Evolutionary conservation across 2,113 vertebrate genomes (phyloP), one percentile per base, ranked within the genome.

Genomic region (Upupa epops): DNA sequence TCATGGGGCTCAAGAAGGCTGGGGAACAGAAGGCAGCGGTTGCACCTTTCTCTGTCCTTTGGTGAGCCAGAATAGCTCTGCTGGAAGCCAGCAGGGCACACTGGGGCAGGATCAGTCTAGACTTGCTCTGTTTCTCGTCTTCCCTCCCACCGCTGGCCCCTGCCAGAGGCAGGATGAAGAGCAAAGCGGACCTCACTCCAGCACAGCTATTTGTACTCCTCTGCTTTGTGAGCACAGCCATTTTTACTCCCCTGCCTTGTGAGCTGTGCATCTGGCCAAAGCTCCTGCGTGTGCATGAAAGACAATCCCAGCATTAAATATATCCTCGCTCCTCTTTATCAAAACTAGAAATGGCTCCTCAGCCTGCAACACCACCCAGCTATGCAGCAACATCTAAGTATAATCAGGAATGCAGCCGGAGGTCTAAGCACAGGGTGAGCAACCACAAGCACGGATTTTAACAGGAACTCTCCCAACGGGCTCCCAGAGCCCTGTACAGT

Each of bases 401-500:
- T 61, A 66, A 72, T 51, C 51, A 79, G 66, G 42, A 93, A 88
- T 76, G 58, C 65, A 93, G 85, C 52, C 77, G 69, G 19, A 78
- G 80, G 60, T 32, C 59, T 36, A 68, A 84, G 51, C 83, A 81
- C 46, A 73, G 92, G 58, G 48, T 19, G 34, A 89, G 65, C 64
- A 83, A 73, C 81, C 59, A 72, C 4, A 10, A 85, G 82, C 63
- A 24, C 63, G 49, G 63, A 64, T 54, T 69, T 94, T 93, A 88
- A 95, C 46, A 82, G 82, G 56, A 88, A 61, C 69, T 89, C 76
- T 58, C 78, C 72, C 45, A 83, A 32, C 46, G 49, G 86, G 83
- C 78, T 96, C 73, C 37, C 32, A 92, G 78, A 94, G 77, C 83
- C 64, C 71, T 29, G 6, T 76, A 72, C 81, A 88, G 89, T 60